These are phyloP conservation scores for Celastrina argiolus DNA, from an alignment of 2,888 invertebrate species.

Conservation along the genomic window DNA sequence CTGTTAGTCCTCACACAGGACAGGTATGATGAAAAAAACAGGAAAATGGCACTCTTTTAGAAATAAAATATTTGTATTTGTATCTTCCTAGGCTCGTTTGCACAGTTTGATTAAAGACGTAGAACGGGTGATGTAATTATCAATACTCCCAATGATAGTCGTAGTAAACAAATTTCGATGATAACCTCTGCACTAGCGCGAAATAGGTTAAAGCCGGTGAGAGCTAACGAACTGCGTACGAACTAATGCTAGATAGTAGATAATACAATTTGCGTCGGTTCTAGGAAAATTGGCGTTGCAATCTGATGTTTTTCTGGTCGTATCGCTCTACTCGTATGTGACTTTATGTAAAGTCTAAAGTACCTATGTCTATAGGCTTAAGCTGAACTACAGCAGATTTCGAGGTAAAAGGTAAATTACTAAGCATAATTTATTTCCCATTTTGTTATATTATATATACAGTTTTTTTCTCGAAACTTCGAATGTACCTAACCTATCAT, in stretches of 20 bases:
- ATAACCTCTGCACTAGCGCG: conserved; percentile 12
- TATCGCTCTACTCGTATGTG: too few species aligned
- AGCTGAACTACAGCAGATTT: too few species aligned
- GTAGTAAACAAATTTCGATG: conserved; percentile 13
- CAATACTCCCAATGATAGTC: conserved; percentile 5
- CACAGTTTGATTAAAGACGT: neutral
- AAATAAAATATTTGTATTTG: neutral
- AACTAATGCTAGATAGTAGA: neutral
- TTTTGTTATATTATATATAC: too few species aligned
- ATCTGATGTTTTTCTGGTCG: neutral
- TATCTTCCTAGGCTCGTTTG: neutral
- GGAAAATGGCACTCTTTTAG: too few species aligned
- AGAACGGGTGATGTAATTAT: conserved; percentile 10
- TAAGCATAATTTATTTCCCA: too few species aligned
- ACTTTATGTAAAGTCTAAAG: too few species aligned
- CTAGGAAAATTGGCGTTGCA: neutral
- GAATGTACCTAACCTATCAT: neutral
- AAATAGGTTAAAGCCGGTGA: conserved; percentile 13
- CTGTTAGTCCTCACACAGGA: too few species aligned
- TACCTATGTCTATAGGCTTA: too few species aligned
- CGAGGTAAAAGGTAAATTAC: too few species aligned
- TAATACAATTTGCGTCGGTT: neutral
- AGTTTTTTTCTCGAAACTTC: too few species aligned
- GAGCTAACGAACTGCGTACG: conserved; percentile 10
- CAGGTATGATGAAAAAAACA: too few species aligned